Base-by-base conservation (phyloP, 1,140 invertebrate species). In the Andrena cerasifolii region DNA sequence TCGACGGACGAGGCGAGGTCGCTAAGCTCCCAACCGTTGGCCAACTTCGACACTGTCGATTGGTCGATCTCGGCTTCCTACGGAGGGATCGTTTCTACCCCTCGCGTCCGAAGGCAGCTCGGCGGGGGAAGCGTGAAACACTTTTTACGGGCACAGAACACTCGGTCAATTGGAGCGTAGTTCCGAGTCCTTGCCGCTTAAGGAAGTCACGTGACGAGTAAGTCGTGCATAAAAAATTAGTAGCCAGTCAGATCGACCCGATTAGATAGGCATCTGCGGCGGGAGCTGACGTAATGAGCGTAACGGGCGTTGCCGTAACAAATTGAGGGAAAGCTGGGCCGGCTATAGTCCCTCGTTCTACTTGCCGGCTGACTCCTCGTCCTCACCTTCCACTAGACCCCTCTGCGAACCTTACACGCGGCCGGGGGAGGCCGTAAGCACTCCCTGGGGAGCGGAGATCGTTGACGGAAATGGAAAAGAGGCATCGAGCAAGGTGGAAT, bases 231-330 rank as follows among this genome's bases (percentile, higher is more conserved):
- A 77, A 56, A 58, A 63, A 67, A 58, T 71, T 59, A 71, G 21
- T 53, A 66, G 18, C 24, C 51, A 65, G 7, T 40, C 40, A 21
- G 63, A 79, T 68, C 18, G 76, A 79, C 61, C 26, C 21, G 72
- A 79, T 75, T 79, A 43, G 72, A 79, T 79, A 61, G 47, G 26
- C n/a, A 76, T 78, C 59, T 51, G 45, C 18, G 18, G 51, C 14
- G 51, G 63, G 66, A 33, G 66, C 31, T 61, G 36, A 47, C 54
- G 26, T 47, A 67, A 75, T 14, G 36, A 79, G 71, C 54, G 63
- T 75, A 75, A 79, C 70, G 62, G 53, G 43, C 7, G 0, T 10
- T 7, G 16, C 33, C 45, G 7, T 36, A 67, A 75, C 33, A 14
- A 75, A 61, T 24, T 21, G 16, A 36, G 26, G 10, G n/a, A n/a